Percentiles rank a stretch among this genome's conserved stretches.
Conservation (phyloP, 2,888 invertebrate species). For the Colostygia pectinataria region DNA sequence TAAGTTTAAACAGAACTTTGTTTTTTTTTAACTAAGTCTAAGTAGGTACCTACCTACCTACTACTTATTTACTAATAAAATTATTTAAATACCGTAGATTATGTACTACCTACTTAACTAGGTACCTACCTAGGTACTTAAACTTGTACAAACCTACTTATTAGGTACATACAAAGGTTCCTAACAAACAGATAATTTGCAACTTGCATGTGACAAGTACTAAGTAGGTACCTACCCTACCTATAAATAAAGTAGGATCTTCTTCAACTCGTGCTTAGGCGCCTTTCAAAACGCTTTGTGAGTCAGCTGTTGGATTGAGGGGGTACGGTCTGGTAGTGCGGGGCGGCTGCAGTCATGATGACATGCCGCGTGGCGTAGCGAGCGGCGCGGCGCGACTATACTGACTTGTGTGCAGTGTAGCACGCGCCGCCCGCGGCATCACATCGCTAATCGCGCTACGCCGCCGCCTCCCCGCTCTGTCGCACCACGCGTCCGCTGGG, state of each 20-base stretch:
- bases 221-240: too few species aligned
- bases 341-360: slow-evolving; percentile 34
- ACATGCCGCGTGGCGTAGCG: slow-evolving; percentile 38
- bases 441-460: slow-evolving; percentile 75
- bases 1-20: too few species aligned
- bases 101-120: too few species aligned
- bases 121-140: too few species aligned
- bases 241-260: background rate
- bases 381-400: slow-evolving; percentile 29
- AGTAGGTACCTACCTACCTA: too few species aligned
- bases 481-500: slow-evolving; percentile 83
- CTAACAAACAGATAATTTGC: too few species aligned
- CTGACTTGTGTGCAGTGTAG: slow-evolving; percentile 73
- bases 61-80: too few species aligned
- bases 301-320: slow-evolving; percentile 44
- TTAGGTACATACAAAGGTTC: too few species aligned
- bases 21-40: too few species aligned
- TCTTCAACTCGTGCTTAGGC: slow-evolving; percentile 3
- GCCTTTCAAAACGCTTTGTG: slow-evolving; percentile 27
- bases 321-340: slow-evolving; percentile 37
- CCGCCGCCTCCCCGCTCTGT: slow-evolving; percentile 78
- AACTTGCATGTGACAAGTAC: too few species aligned
- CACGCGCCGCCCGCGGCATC: slow-evolving; percentile 79
- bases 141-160: too few species aligned
- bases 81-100: too few species aligned